These are phyloP conservation scores for Chrysolophus pictus DNA, from an alignment of 2,797 vertebrate species.

Conservation along the genomic window DNA sequence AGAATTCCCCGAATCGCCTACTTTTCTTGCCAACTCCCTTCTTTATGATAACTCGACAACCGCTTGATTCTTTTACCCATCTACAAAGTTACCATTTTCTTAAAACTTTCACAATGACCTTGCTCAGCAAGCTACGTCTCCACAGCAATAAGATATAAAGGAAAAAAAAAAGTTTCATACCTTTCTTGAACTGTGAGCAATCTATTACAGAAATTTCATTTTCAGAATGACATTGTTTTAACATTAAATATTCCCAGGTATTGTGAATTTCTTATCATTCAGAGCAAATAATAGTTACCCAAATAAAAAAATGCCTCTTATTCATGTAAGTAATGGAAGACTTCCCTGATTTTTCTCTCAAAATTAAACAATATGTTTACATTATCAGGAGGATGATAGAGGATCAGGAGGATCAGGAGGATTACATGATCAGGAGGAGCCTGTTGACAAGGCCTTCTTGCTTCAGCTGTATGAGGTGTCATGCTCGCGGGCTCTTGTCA, in stretches of 20 bases:
- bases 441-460: no score
- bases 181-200: background rate
- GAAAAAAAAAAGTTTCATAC: background rate
- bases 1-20: no score
- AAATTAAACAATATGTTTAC: background rate
- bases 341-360: background rate
- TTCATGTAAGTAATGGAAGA: background rate
- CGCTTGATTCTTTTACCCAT: no score
- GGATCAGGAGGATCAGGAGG: no score
- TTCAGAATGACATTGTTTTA: background rate
- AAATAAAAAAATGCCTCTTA: background rate
- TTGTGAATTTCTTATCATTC: background rate
- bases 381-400: background rate
- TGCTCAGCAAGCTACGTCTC: no score
- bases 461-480: no score
- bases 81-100: no score
- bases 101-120: no score
- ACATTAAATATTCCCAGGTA: background rate
- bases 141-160: background rate
- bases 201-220: background rate
- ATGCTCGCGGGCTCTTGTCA: no score
- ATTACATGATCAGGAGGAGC: no score
- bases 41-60: no score
- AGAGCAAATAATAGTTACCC: background rate
- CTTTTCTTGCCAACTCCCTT: no score